Conservation (phyloP, 2,113 vertebrate genomes). For the Podarcis muralis region DNA sequence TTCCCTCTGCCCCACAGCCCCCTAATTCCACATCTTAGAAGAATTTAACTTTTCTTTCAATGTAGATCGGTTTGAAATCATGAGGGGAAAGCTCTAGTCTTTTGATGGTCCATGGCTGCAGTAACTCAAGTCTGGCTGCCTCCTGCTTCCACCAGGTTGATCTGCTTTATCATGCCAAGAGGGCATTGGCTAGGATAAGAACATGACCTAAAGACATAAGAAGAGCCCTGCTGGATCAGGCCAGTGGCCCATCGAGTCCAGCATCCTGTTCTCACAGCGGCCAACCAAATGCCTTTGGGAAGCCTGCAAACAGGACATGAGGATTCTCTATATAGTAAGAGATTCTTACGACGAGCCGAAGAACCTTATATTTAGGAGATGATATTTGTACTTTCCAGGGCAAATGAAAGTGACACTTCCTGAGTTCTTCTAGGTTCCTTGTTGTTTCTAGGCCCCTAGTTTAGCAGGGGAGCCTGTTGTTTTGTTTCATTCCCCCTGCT, state of each 20-base stretch:
- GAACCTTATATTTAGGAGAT: not conserved
- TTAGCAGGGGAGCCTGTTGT: not conserved
- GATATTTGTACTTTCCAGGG: not conserved
- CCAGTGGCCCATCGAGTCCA: no score
- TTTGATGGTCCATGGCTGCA: not conserved
- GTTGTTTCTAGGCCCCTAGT: not conserved
- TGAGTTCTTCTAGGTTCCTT: not conserved
- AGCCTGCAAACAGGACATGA: no score
- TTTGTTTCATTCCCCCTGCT: not conserved
- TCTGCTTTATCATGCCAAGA: not conserved
- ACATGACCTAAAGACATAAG: no score
- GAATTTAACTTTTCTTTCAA: not conserved
- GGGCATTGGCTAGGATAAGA: no score
- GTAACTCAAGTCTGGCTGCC: not conserved
- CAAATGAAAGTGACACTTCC: not conserved
- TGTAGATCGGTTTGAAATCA: not conserved
- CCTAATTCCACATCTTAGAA: not conserved
- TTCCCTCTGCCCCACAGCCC: not conserved
- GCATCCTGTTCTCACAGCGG: no score
- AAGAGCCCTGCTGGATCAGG: no score
- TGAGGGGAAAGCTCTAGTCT: not conserved
- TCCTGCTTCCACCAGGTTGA: not conserved
- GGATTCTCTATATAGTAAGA: not conserved
- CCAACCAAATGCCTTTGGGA: no score
- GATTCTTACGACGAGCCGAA: not conserved